Evolutionary conservation across 1,140 invertebrate species (phyloP), one percentile per base, ranked within the genome.

Genomic region (Apis dorsata): DNA sequence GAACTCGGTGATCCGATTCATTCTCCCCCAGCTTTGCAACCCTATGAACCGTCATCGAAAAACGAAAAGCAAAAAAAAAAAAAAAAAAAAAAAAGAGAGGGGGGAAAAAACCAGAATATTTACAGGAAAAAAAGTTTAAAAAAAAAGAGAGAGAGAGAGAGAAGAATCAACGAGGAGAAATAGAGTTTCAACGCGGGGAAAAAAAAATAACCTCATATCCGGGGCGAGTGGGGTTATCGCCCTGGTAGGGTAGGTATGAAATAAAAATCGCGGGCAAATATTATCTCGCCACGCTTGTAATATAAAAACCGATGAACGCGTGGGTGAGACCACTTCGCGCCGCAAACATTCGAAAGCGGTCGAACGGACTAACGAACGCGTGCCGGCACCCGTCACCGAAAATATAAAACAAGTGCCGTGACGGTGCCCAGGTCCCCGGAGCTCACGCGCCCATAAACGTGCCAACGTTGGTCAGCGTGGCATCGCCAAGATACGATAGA

Each of bases 331-430:
- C 62, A 49, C 28, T 77, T 77, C 62, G 84, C 70, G 83, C 82
- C 84, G 84, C 84, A 85, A 85, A 85, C 83, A 85, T 79, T 85
- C 83, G 75, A 84, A 62, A 73, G 28, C 84, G 76, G 51, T 44
- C 76, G 68, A 34, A 79, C 83, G 79, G 49, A 55, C 70, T 53
- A 72, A 72, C 55, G 71, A 53, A 71, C 71, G 71, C 53, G 53
- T 24, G 55, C 24, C 49, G 63, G 74, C 80, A 55, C 34, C 75
- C 73, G 86, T 87, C 85, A 78, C 65, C 68, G 76, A 78, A 84
- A 86, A 84, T 86, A 86, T 84, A 84, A 87, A 87, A 87, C 86
- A 86, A 86, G 86, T 62, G 63, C 44, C 71, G 34, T 21, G 28
- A 28, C 19, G 12, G 28, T n/a, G n/a, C 19, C n/a, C 44, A 1